These are phyloP conservation scores for Trachythela sp. DNA, from an alignment of 64 coral and sea anemone genomes.

Conservation along the genomic window DNA sequence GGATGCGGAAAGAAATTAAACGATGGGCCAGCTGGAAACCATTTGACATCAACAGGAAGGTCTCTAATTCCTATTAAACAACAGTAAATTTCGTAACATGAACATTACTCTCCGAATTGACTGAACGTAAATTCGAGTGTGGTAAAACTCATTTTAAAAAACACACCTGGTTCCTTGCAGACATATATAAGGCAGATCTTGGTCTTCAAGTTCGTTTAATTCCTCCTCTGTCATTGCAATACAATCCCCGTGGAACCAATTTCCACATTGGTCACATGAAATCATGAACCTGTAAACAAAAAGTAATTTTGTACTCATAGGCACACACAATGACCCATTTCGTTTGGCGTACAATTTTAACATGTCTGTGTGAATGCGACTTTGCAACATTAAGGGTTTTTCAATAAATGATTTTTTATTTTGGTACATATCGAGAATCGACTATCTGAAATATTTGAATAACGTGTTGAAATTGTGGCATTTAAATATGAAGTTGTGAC, in stretches of 20 bases:
- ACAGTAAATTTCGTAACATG: too few species aligned
- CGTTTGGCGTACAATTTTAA: too few species aligned
- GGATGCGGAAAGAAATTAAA: neutral
- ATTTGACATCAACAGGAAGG: neutral
- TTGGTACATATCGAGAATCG: too few species aligned
- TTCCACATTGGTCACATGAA: conserved; percentile 4
- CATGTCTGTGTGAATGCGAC: too few species aligned
- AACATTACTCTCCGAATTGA: neutral
- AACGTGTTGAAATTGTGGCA: too few species aligned
- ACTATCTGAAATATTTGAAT: too few species aligned
- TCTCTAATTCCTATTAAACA: neutral
- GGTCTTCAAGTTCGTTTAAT: neutral
- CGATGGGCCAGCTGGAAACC: neutral
- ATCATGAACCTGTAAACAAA: conserved; percentile 17
- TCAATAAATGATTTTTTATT: too few species aligned
- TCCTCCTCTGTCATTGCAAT: neutral
- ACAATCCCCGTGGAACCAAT: conserved; percentile 24
- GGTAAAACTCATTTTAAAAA: neutral
- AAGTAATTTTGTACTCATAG: neutral
- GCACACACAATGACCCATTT: too few species aligned
- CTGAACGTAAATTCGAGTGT: neutral
- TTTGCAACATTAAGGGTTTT: too few species aligned
- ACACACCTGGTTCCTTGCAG: conserved; percentile 32
- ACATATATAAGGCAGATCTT: conserved; percentile 5
- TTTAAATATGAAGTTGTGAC: too few species aligned